A percentile compares a stretch with the other conserved stretches of the same genome.
These are phyloP conservation scores for Leptinotarsa undecemlineata DNA, from an alignment of 1,140 invertebrate genomes.

Conservation along the genomic window DNA sequence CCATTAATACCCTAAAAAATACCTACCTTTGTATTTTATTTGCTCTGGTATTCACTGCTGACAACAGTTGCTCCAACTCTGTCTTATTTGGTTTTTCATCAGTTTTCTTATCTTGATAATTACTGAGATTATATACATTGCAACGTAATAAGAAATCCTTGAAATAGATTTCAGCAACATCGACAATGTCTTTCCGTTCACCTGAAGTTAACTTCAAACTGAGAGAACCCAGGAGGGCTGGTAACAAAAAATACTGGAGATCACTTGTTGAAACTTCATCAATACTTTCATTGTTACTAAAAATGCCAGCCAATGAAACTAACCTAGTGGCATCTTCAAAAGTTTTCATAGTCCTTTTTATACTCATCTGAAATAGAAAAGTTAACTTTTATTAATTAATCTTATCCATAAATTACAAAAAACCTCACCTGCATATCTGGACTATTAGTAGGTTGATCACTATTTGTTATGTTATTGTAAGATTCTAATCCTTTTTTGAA, in stretches of 20 bases:
- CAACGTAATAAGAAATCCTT: conserved; percentile 81
- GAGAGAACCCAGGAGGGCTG: conserved; percentile 79
- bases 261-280: conserved; percentile 86
- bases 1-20: not conserved
- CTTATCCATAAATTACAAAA: not conserved
- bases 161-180: conserved; percentile 81
- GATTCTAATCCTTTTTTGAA: conserved; percentile 65
- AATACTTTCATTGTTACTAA: conserved; percentile 84
- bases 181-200: conserved; percentile 69
- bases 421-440: conserved; percentile 62
- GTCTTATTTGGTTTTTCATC: conserved; percentile 31
- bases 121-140: conserved; percentile 75
- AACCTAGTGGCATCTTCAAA: conserved; percentile 79
- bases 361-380: conserved; percentile 42
- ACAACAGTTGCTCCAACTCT: conserved; percentile 52
- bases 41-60: conserved; percentile 62
- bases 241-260: conserved; percentile 82
- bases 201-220: conserved; percentile 68
- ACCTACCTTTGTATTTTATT: conserved; percentile 69
- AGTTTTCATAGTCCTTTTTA: conserved; percentile 70
- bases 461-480: conserved; percentile 62
- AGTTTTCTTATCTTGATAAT: conserved; percentile 52
- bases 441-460: conserved; percentile 64
- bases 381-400: not conserved
- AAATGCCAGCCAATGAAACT: conserved; percentile 78